Evolutionary conservation across 2,888 invertebrate species (phyloP), one percentile per base, ranked within the genome.

Genomic region (Steinernema hermaphroditum): DNA sequence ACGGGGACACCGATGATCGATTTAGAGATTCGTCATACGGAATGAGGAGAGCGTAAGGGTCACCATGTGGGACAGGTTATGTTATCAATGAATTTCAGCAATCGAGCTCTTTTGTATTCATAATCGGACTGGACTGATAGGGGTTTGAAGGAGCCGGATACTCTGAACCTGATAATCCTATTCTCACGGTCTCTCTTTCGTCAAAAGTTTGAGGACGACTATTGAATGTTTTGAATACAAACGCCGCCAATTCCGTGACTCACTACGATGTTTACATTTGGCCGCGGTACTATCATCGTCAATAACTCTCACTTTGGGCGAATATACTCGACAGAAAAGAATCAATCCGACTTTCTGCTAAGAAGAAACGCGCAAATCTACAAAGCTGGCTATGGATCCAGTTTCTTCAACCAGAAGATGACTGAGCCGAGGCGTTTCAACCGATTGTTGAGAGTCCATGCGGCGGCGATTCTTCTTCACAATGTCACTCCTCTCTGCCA

Each of bases 71-170:
- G n/a, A n/a, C n/a, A n/a, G n/a, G n/a, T n/a, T n/a, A n/a, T n/a
- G n/a, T n/a, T n/a, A n/a, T n/a, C n/a, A n/a, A n/a, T n/a, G n/a
- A n/a, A n/a, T n/a, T n/a, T n/a, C n/a, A n/a, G n/a, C n/a, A n/a
- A n/a, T n/a, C n/a, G n/a, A n/a, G n/a, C n/a, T 76, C 79, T 4
- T 80, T 79, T 54, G 77, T 80, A 0, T 74, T 79, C 62, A 41
- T 80, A 14, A 74, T 78, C 41, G 80, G 78, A 0, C 79, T 79
- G 49, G 79, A 80, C 50, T 79, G 80, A 9, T 46, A 79, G 12
- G 69, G 80, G 24, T 79, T 79, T 54, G 79, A 77, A 50, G 49
- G 54, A 4, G 70, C 76, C 27, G 24, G n/a, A n/a, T n/a, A n/a
- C n/a, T n/a, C n/a, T n/a, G n/a, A n/a, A n/a, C n/a, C n/a, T n/a